These are phyloP conservation scores for Xanthia togata DNA, from an alignment of 2,888 invertebrate genomes.

Conservation along the genomic window DNA sequence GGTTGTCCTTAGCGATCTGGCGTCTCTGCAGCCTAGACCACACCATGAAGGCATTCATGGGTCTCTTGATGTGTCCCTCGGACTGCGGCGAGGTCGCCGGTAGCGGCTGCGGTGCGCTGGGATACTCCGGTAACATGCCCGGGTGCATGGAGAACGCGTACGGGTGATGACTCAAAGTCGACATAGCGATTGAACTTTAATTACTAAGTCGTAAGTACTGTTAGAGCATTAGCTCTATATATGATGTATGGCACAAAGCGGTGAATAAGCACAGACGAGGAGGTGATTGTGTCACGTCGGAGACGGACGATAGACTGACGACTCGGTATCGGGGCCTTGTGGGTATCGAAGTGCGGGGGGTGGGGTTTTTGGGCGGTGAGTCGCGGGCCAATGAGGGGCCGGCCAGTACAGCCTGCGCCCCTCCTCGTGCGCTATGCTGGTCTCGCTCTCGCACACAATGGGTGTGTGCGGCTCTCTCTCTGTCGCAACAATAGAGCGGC, in stretches of 20 bases:
- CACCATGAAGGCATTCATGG: conserved; percentile 99
- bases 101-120: conserved; percentile 84
- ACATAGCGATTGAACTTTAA: conserved; percentile 79
- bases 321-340: conserved; percentile 75
- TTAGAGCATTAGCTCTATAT: conserved; percentile 81
- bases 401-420: conserved; percentile 83
- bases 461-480: conserved; percentile 71
- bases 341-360: conserved; percentile 81
- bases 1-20: conserved; percentile 98
- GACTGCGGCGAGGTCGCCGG: conserved; percentile 87
- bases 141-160: conserved; percentile 90
- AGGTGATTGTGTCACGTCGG: conserved; percentile 87
- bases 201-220: conserved; percentile 70
- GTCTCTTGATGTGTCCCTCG: conserved; percentile 97
- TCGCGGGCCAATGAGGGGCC: conserved; percentile 78
- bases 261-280: conserved; percentile 81
- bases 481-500: conserved; percentile 75
- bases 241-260: conserved; percentile 84
- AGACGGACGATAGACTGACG: conserved; percentile 88
- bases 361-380: conserved; percentile 82
- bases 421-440: conserved; percentile 73
- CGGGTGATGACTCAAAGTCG: conserved; percentile 88
- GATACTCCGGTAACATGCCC: conserved; percentile 87
- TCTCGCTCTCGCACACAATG: conserved; percentile 74
- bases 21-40: conserved; percentile 98